Evolutionary conservation across 2,113 vertebrate genomes (phyloP), one percentile per base, ranked within the genome.

Genomic region (Pogonocichla stellata): DNA sequence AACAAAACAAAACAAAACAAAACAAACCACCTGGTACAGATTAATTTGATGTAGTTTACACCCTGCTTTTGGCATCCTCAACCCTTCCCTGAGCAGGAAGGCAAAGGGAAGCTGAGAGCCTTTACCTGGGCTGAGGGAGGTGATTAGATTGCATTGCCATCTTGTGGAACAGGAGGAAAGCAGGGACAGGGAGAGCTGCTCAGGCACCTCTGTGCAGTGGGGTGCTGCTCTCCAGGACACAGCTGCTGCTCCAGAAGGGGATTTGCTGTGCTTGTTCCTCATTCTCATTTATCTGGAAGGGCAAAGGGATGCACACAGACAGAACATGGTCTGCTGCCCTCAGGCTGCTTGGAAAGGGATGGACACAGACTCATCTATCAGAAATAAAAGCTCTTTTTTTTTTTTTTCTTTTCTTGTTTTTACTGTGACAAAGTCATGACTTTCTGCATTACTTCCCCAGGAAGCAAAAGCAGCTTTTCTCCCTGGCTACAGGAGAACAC

Each of bases 131-230:
- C 69, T 2, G 9, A 34, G 40, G 64, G 80, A 92, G 94, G 87
- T 6, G 28, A 54, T 72, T 72, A 61, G 88, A 92, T 83, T 94
- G 95, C 93, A 96, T 92, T 88, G 77, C 97, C 95, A 97, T 80
- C 97, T 96, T 95, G 93, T 97, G 96, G 95, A 95, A 53, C 5
- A 71, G 82, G 16, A 91, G 79, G 51, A 94, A 83, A 97, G 0
- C 13, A 38, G 47, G 82, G 19, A 31, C 1, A 1, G 31, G 51
- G 77, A 31, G 20, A 8, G 2, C 8, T 33, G 25, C 58, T 72
- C 60, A 34, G 70, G 34, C 10, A 2, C 19, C 57, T 14, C 64
- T 12, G 13, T 2, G 31, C 65, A 19, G 1, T 1, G 6, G 5
- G 5, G 3, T 11, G 9, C 11, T 42, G 36, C 8, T 36, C 40